Percentiles rank a stretch among this genome's conserved stretches.
These are phyloP conservation scores for Bos taurus DNA, from an alignment of 2,113 vertebrate genomes.

Conservation along the genomic window ARS-UCD2.0 NC_037343.1:62365001-62365500, in stretches of 20 bases:
- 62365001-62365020: not conserved
- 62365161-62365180: not conserved
- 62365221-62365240: not conserved
- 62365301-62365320: not conserved
- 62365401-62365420: not conserved
- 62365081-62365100: not conserved
- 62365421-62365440: not conserved
- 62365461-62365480: not conserved
- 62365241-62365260: not conserved
- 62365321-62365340: not conserved
- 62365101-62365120: not conserved
- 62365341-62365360: not conserved
- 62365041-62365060: not conserved
- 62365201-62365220: not conserved
- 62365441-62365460: not conserved
- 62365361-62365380: not conserved
- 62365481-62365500: not conserved
- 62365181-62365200: not conserved
- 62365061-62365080: not conserved
- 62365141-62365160: not conserved
- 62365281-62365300: not conserved
- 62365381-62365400: rapidly evolving
- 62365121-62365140: not conserved
- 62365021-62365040: not conserved
- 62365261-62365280: not conserved